Conservation (phyloP, 1,140 invertebrate genomes). For the Polypedilum vanderplanki region DNA sequence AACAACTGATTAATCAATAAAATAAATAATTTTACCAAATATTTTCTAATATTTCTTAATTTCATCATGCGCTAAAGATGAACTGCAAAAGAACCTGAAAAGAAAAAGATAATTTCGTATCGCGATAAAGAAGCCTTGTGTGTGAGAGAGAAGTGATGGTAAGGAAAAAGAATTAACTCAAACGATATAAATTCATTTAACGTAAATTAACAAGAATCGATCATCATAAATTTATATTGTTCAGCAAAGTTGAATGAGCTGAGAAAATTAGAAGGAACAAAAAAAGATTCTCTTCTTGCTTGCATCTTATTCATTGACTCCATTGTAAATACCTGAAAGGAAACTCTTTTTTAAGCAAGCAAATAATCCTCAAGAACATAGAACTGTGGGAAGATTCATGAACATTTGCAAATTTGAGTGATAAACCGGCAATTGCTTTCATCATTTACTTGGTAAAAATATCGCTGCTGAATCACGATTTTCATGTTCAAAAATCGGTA, state of each 20-base stretch:
- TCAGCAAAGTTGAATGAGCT: background rate
- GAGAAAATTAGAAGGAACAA: too few species aligned
- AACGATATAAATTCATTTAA: constrained; percentile 13
- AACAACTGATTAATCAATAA: too few species aligned
- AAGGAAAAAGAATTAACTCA: background rate
- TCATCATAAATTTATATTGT: background rate
- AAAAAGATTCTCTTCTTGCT: background rate
- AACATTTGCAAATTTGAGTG: too few species aligned
- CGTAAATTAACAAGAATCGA: constrained; percentile 13
- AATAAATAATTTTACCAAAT: too few species aligned
- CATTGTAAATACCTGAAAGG: background rate
- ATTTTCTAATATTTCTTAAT: too few species aligned
- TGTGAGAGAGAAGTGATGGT: too few species aligned
- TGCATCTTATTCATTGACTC: background rate
- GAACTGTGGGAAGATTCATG: background rate
- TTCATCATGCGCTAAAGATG: too few species aligned
- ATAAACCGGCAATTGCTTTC: background rate
- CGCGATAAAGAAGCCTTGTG: too few species aligned
- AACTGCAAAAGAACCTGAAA: too few species aligned
- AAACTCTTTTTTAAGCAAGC: too few species aligned
- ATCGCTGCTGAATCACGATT: constrained; percentile 1
- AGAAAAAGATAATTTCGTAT: too few species aligned
- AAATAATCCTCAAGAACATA: background rate
- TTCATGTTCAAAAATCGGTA: too few species aligned
- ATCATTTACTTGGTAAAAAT: background rate